Percentiles rank a stretch among this genome's conserved stretches.
phyloP scores from a whole-genome alignment of 2,888 invertebrate genomes.

The Congeria kusceri region DNA sequence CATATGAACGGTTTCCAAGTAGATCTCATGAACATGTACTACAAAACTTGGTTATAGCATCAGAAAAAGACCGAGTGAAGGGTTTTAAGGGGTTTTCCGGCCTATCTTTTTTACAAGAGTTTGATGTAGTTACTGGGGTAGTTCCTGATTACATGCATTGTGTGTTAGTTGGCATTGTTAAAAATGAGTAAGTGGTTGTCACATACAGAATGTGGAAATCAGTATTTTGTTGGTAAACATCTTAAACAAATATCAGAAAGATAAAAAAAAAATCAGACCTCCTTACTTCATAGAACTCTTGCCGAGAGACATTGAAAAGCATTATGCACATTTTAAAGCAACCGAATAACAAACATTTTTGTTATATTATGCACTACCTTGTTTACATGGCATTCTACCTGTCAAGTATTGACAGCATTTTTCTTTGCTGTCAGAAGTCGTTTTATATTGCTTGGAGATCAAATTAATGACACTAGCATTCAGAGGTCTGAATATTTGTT shows the following conservation, averaged over 20 bases:
- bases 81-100: slow-evolving; percentile 44
- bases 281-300: slow-evolving; percentile 13
- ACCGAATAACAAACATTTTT: slow-evolving; percentile 11
- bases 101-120: slow-evolving; percentile 4
- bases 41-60: too few relatives aligned
- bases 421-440: slow-evolving; percentile 10
- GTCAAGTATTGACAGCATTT: slow-evolving; percentile 11
- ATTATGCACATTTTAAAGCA: slow-evolving; percentile 16
- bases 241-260: too few relatives aligned
- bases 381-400: slow-evolving; percentile 12
- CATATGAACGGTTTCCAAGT: not conserved
- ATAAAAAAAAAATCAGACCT: slow-evolving; percentile 16
- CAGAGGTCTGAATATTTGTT: slow-evolving; percentile 24
- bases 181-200: slow-evolving; percentile 28
- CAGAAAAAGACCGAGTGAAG: slow-evolving; percentile 9
- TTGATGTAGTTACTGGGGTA: slow-evolving; percentile 21
- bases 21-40: too few relatives aligned
- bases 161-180: slow-evolving; percentile 35
- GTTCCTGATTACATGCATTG: slow-evolving; percentile 45
- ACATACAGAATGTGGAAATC: slow-evolving; percentile 1
- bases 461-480: not conserved
- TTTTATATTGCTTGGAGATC: slow-evolving; percentile 25
- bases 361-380: slow-evolving; percentile 27
- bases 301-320: slow-evolving; percentile 18
- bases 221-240: slow-evolving; percentile 15